Conservation (phyloP, 2,113 vertebrate genomes). For the Dendrocopos noguchii region DNA sequence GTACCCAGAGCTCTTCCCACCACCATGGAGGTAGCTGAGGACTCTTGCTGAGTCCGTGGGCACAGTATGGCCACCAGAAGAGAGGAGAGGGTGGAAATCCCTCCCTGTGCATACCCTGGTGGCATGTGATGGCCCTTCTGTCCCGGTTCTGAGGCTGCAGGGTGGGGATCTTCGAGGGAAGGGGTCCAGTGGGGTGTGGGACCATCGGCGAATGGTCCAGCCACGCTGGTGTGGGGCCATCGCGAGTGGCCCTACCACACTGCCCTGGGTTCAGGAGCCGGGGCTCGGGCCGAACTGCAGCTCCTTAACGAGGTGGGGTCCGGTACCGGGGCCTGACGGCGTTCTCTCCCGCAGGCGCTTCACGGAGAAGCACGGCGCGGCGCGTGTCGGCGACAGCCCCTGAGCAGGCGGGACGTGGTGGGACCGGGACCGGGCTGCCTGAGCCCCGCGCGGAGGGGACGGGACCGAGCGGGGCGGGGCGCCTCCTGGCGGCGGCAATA, state of each 20-base stretch:
- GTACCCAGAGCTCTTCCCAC: too few relatives aligned
- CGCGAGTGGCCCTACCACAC: too few relatives aligned
- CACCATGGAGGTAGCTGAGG: not conserved
- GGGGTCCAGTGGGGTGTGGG: rapidly evolving
- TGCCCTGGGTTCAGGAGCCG: too few relatives aligned
- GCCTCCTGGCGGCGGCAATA: not conserved
- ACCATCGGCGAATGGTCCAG: too few relatives aligned
- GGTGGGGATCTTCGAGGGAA: not conserved
- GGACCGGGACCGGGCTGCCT: not conserved
- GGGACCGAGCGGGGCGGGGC: not conserved
- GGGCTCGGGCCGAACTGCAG: not conserved
- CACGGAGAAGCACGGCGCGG: constrained; percentile 36
- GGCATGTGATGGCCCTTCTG: too few relatives aligned
- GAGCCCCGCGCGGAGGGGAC: not conserved
- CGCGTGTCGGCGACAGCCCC: constrained; percentile 21
- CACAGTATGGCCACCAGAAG: too few relatives aligned
- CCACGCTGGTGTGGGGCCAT: not conserved
- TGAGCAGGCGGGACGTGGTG: not conserved
- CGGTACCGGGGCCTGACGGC: too few relatives aligned
- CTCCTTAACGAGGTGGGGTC: too few relatives aligned
- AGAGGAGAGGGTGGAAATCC: not conserved
- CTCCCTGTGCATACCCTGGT: not conserved
- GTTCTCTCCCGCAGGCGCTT: constrained; percentile 43
- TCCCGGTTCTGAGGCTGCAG: too few relatives aligned
- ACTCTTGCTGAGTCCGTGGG: not conserved